Percentiles rank a stretch among this genome's conserved stretches.
phyloP scores from a whole-genome alignment of 2,888 invertebrate species.

The Salticus scenicus region DNA sequence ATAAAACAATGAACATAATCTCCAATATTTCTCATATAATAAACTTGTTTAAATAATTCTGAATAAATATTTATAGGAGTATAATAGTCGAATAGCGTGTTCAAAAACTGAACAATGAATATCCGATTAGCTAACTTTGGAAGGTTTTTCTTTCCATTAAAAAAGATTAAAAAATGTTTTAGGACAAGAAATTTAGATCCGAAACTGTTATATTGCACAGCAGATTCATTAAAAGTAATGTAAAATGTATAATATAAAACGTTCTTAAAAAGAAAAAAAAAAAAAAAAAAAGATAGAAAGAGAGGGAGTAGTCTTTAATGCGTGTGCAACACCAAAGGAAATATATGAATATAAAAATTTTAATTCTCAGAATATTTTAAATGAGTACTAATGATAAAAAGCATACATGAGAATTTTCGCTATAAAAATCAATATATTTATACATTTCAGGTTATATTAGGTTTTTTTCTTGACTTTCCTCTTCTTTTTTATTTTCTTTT shows the following conservation, averaged over 20 bases:
- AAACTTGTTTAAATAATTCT: constrained; percentile 40
- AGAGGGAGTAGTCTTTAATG: too few species aligned
- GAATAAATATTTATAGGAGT: constrained; percentile 63
- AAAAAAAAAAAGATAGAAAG: too few species aligned
- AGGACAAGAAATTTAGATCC: constrained; percentile 20
- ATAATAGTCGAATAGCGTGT: constrained; percentile 60
- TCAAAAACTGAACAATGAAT: constrained; percentile 36
- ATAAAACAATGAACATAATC: too few species aligned
- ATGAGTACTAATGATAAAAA: constrained; percentile 59
- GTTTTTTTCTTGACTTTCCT: too few species aligned
- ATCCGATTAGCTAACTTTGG: constrained; percentile 54
- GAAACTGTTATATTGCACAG: constrained; percentile 27
- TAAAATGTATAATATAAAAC: too few species aligned
- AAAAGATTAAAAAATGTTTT: neutral
- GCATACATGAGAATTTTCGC: constrained; percentile 16
- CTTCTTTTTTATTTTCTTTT: too few species aligned
- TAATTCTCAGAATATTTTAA: constrained; percentile 60
- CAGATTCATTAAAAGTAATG: constrained; percentile 36
- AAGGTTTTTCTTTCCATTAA: constrained; percentile 16
- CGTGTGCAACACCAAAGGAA: constrained; percentile 58
- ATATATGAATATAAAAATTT: constrained; percentile 67
- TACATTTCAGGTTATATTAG: too few species aligned
- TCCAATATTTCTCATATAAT: constrained; percentile 30
- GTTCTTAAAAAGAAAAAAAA: constrained; percentile 26
- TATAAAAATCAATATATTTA: neutral